Conservation (phyloP, 2,113 vertebrate genomes). For the Monopterus albus region DNA sequence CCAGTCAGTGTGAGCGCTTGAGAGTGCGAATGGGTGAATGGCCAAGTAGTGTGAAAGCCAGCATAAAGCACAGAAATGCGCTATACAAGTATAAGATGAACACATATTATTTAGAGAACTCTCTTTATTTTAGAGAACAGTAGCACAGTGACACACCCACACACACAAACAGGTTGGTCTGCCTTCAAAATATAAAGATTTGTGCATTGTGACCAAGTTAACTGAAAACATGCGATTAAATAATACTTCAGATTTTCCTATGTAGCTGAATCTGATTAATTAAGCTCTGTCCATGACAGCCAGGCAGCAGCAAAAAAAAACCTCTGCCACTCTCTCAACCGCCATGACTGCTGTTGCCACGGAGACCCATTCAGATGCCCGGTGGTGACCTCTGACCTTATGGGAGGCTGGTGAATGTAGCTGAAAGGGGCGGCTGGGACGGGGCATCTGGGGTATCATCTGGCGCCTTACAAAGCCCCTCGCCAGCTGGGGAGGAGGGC, state of each 20-base stretch:
- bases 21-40: no score
- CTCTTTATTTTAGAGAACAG: no score
- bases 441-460: slow-evolving; percentile 84
- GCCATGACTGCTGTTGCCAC: slow-evolving; percentile 73
- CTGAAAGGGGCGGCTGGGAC: slow-evolving; percentile 75
- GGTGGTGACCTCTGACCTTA: slow-evolving; percentile 79
- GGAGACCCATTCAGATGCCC: slow-evolving; percentile 83
- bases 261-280: slow-evolving; percentile 21
- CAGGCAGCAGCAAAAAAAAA: slow-evolving; percentile 64
- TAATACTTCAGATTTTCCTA: slow-evolving; percentile 9
- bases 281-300: slow-evolving; percentile 46
- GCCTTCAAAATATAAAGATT: no score
- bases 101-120: no score
- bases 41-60: no score
- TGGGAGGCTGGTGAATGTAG: slow-evolving; percentile 78
- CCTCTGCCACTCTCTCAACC: slow-evolving; percentile 75
- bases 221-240: background rate
- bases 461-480: slow-evolving; percentile 77
- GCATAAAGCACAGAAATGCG: no score
- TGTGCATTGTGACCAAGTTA: background rate
- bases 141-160: no score
- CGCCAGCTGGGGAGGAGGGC: slow-evolving; percentile 81
- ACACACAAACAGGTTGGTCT: no score
- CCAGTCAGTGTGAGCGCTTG: no score
- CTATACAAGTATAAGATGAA: no score